A percentile compares a stretch with the other conserved stretches of the same genome.
phyloP scores from a whole-genome alignment of 2,113 vertebrate species.

The Salvelinus alpinus region DNA sequence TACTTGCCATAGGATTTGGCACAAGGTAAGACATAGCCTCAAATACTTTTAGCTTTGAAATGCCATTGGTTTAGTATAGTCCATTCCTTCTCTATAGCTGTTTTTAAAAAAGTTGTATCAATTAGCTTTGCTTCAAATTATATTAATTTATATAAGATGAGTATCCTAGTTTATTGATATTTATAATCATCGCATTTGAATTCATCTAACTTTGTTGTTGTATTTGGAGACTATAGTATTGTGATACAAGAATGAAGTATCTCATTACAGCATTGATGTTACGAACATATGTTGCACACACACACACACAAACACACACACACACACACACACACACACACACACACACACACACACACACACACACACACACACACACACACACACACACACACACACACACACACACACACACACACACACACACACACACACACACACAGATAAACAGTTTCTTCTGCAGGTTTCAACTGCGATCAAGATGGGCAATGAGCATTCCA shows the following conservation, averaged over 20 bases:
- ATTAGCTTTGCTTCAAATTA: neutral
- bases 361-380: too few relatives aligned
- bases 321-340: too few relatives aligned
- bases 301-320: too few relatives aligned
- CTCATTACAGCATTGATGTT: neutral
- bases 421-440: neutral
- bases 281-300: neutral
- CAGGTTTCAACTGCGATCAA: constrained; percentile 26
- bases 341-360: too few relatives aligned
- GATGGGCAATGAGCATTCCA: constrained; percentile 72
- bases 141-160: neutral
- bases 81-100: too few relatives aligned
- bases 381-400: too few relatives aligned
- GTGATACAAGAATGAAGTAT: neutral
- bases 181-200: neutral
- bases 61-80: too few relatives aligned
- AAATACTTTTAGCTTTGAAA: too few relatives aligned
- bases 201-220: neutral
- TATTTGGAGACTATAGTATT: neutral
- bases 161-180: neutral
- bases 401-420: too few relatives aligned
- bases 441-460: constrained; percentile 1
- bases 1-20: neutral
- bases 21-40: neutral
- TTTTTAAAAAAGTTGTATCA: too few relatives aligned